phyloP scores from a whole-genome alignment of 2,888 invertebrate species.

The Cantharis lateralis region DNA sequence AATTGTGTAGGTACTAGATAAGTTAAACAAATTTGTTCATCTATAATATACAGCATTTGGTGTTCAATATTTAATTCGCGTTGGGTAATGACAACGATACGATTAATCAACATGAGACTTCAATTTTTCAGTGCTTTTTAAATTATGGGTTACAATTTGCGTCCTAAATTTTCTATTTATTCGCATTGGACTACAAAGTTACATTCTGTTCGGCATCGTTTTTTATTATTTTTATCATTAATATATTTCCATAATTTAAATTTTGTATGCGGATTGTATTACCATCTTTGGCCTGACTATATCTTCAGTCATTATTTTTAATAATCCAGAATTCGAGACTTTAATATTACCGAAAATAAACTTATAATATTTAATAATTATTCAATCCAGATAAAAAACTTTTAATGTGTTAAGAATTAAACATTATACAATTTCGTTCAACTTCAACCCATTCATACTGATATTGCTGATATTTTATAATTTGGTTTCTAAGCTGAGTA shows the following conservation, averaged over 20 bases:
- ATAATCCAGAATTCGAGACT: background rate
- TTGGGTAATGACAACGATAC: background rate
- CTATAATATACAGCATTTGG: background rate
- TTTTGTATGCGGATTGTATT: background rate
- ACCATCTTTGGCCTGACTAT: background rate
- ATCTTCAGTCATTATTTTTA: background rate
- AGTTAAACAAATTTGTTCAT: background rate
- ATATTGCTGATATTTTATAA: too few species aligned
- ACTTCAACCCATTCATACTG: too few species aligned
- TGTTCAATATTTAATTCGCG: background rate
- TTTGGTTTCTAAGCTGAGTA: background rate
- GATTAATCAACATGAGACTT: background rate
- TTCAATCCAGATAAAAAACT: too few species aligned
- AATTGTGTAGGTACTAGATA: background rate
- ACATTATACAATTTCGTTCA: too few species aligned
- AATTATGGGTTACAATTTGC: background rate
- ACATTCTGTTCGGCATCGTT: background rate
- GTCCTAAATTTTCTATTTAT: background rate
- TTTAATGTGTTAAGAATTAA: too few species aligned
- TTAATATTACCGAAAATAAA: background rate
- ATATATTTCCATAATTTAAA: background rate
- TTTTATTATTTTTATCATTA: background rate
- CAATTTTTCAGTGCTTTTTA: background rate
- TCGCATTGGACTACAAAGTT: background rate
- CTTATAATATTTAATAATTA: too few species aligned